Evolutionary conservation across 1,140 invertebrate genomes (phyloP).

Genomic region (Nebria ingens): DNA sequence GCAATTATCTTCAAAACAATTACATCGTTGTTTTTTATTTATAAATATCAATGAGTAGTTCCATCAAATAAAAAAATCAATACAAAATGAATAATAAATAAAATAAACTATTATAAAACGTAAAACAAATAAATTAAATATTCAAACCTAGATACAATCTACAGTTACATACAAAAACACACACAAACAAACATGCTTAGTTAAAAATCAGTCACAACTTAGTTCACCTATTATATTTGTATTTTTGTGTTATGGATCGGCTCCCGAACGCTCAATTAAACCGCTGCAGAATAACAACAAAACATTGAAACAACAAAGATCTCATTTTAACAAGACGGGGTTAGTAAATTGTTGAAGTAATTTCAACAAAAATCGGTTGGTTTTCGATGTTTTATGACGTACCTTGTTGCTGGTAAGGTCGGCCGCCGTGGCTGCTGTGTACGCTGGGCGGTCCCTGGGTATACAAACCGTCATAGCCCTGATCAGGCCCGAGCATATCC

Average conservation of each 20-base stretch:
- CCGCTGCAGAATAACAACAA: constrained; percentile 2
- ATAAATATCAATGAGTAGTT: too few species aligned
- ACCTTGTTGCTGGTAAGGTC: constrained; percentile 74
- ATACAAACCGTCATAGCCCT: constrained; percentile 86
- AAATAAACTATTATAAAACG: too few species aligned
- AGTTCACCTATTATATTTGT: constrained; percentile 3
- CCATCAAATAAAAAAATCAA: too few species aligned
- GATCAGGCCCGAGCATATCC: constrained; percentile 87
- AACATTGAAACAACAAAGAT: too few species aligned
- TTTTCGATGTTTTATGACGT: constrained; percentile 31
- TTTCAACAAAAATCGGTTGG: background rate
- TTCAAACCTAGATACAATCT: too few species aligned
- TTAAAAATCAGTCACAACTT: background rate
- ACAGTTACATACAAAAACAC: too few species aligned
- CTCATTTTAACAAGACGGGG: background rate
- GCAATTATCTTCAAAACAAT: too few species aligned
- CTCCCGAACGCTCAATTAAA: background rate
- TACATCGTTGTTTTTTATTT: too few species aligned
- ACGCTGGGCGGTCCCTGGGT: constrained; percentile 73
- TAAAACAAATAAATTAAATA: background rate
- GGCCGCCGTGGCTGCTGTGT: constrained; percentile 62
- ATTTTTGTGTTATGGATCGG: background rate
- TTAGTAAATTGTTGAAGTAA: background rate
- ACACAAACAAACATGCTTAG: background rate
- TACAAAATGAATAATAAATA: too few species aligned